phyloP scores from a whole-genome alignment of 53 echinoderm and acorn worm species.

The Paracentrotus lividus region DNA sequence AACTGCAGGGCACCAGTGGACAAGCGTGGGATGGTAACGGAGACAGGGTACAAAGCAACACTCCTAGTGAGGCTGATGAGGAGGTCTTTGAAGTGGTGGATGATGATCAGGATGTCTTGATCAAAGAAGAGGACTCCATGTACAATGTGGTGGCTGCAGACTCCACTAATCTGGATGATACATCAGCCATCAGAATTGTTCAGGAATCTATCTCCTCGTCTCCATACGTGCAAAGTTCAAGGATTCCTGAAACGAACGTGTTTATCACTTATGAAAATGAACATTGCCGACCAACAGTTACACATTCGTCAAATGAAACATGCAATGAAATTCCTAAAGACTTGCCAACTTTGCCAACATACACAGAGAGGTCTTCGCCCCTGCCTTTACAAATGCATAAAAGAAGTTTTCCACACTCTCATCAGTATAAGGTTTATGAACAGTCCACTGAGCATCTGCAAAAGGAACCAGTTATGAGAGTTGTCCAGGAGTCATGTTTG shows the following conservation, averaged over 20 bases:
- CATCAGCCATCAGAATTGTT: not conserved
- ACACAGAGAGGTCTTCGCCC: not conserved
- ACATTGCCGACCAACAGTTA: too few species aligned
- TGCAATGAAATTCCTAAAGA: too few species aligned
- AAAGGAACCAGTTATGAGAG: not conserved
- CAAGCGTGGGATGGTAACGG: not conserved
- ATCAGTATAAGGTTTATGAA: not conserved
- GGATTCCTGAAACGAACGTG: not conserved
- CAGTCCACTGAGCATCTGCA: not conserved
- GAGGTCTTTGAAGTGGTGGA: conserved; percentile 19
- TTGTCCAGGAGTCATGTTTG: not conserved
- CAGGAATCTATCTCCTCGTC: not conserved
- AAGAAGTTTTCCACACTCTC: not conserved
- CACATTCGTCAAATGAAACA: not conserved
- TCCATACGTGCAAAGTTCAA: not conserved
- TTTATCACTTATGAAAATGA: too few species aligned
- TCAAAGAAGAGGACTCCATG: conserved; percentile 4
- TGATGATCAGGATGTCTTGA: conserved; percentile 17
- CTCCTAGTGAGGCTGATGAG: not conserved
- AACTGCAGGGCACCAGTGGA: not conserved
- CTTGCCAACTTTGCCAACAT: too few species aligned
- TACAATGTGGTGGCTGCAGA: conserved; percentile 52
- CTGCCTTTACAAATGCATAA: not conserved
- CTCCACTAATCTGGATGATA: not conserved
- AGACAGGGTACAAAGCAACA: not conserved